Evolutionary conservation across 2,888 invertebrate species (phyloP).

Genomic region (Drosophila ochracea): DNA sequence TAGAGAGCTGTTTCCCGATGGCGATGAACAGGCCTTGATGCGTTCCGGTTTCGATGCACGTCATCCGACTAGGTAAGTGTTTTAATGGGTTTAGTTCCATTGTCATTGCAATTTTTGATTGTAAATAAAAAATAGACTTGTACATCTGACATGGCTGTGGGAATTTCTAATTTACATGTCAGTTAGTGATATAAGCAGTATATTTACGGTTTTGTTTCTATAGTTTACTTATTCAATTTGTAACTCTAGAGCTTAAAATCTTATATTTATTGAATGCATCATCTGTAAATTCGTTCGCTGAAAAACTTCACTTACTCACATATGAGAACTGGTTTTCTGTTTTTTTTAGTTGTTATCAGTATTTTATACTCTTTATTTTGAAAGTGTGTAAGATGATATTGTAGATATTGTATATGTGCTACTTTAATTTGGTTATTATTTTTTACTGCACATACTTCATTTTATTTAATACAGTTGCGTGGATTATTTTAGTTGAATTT

Average conservation of each 20-base stretch:
- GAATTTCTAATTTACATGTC: not conserved
- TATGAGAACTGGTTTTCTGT: conserved; percentile 42
- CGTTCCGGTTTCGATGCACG: conserved; percentile 79
- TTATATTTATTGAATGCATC: not conserved
- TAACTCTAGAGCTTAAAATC: not conserved
- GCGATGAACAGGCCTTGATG: conserved; percentile 67
- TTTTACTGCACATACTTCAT: too few species aligned
- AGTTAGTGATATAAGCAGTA: not conserved
- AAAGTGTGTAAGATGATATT: not conserved
- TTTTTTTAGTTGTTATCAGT: conserved; percentile 39
- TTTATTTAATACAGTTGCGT: not conserved
- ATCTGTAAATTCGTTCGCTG: conserved; percentile 7
- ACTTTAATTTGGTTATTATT: not conserved
- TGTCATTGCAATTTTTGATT: conserved; percentile 1
- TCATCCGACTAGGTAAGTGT: conserved; percentile 82
- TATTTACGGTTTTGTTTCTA: not conserved
- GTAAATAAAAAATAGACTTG: conserved; percentile 1
- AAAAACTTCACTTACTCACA: conserved; percentile 8
- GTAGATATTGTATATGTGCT: conserved; percentile 2
- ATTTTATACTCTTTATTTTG: conserved; percentile 2
- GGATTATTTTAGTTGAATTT: not conserved
- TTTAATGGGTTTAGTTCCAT: not conserved
- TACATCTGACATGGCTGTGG: not conserved
- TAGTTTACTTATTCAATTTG: not conserved
- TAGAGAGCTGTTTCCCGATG: conserved; percentile 74